Evolutionary conservation across 2,888 invertebrate species (phyloP), one percentile per base, ranked within the genome.

Genomic region (Pammene aurita): DNA sequence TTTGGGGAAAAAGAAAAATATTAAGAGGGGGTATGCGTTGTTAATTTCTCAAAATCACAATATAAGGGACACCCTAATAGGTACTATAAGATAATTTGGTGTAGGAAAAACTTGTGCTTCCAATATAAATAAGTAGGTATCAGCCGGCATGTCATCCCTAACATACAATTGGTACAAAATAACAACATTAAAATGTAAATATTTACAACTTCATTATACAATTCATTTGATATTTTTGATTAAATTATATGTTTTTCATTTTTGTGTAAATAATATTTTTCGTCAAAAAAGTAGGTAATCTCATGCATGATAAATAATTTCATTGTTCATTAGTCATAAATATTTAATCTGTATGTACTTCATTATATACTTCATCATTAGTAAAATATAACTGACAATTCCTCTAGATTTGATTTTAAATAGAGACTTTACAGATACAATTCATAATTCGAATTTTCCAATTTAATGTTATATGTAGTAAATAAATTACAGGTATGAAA

Each of bases 81-180:
- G n/a, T n/a, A 35, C 9, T n/a, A 62, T 18, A 18, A 18, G 16
- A 38, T 61, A 48, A 60, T n/a, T 60, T 34, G 44, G 26, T 60
- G 50, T 62, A 62, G 41, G 56, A 63, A 62, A 54, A 62, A 56
- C 55, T 26, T 42, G 62, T 48, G 55, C 38, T 7, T 60, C 18
- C 38, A 60, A 48, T 11, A 48, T 14, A 46, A 38, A 38, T n/a
- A n/a, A n/a, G n/a, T n/a, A n/a, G n/a, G n/a, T 35, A 42, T 34
- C 18, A 18, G 48, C 11, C 46, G 16, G n/a, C 38, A 67, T 58
- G 42, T 58, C 62, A 57, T 48, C 18, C 42, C 66, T 70, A 63
- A 64, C 62, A 63, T 57, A 56, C 70, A 74, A 63, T 79, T 76
- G 79, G 81, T 85, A 85, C 74, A 84, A 84, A 84, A 84, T 78